Evolutionary conservation across 2,888 invertebrate genomes (phyloP).

Genomic region (Erebia epiphron): DNA sequence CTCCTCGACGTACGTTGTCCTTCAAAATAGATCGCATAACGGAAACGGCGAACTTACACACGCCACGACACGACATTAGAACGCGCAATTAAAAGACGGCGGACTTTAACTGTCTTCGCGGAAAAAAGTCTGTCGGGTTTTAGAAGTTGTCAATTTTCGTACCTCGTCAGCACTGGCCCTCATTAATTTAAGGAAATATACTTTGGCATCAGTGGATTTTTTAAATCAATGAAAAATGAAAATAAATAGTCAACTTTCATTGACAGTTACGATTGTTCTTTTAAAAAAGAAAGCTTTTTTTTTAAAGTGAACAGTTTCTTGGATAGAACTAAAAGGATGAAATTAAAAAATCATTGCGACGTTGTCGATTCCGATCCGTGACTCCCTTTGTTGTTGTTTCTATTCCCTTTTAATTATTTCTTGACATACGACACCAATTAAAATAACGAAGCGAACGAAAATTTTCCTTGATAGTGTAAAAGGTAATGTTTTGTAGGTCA

Average conservation of each 20-base stretch:
- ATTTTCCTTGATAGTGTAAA: neutral
- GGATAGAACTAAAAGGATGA: no score
- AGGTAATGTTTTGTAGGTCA: neutral
- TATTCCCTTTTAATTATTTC: slow-evolving; percentile 11
- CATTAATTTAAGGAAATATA: neutral
- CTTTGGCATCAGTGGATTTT: neutral
- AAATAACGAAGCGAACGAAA: neutral
- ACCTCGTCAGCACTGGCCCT: no score
- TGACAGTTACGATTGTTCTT: neutral
- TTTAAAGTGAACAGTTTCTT: neutral
- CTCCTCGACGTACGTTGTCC: no score
- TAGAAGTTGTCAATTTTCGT: no score
- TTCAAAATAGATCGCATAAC: no score
- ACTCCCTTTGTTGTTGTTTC: neutral
- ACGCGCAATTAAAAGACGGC: no score
- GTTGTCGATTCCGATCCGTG: neutral
- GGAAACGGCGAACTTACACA: no score
- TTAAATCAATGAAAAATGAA: no score
- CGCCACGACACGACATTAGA: no score
- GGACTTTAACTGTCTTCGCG: no score
- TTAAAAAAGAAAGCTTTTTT: neutral
- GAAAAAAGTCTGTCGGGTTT: no score
- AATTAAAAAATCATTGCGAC: no score
- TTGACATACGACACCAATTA: slow-evolving; percentile 13
- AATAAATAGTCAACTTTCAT: neutral